Conservation (phyloP, 92 coral and sea anemone genomes). For the Paragorgia papillata region DNA sequence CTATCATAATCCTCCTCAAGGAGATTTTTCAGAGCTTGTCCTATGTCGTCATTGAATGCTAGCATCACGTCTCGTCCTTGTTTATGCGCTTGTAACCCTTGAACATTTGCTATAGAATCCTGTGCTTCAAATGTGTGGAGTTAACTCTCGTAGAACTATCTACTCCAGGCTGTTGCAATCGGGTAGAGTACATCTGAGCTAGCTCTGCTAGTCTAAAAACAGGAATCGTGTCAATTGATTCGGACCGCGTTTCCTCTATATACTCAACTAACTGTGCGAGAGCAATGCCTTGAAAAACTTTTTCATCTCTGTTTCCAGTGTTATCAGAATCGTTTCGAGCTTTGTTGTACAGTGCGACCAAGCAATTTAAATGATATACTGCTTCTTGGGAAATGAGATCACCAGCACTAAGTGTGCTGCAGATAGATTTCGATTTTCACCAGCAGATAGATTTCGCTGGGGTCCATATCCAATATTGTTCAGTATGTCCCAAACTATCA, state of each 20-base stretch:
- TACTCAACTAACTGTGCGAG: conserved; percentile 49
- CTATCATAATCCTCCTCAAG: conserved; percentile 56
- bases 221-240: conserved; percentile 40
- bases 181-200: conserved; percentile 42
- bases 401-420: conserved; percentile 34
- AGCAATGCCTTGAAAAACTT: conserved; percentile 29
- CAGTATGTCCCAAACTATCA: no score
- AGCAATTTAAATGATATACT: conserved; percentile 32
- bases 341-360: conserved; percentile 38
- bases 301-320: conserved; percentile 18
- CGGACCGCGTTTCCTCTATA: conserved; percentile 47
- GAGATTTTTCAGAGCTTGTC: conserved; percentile 44
- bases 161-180: conserved; percentile 51
- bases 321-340: conserved; percentile 30
- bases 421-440: no score
- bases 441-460: no score
- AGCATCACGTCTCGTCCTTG: conserved; percentile 56
- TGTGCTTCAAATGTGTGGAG: conserved; percentile 61
- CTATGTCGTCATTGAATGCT: conserved; percentile 56
- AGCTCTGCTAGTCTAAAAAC: conserved; percentile 45
- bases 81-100: conserved; percentile 62
- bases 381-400: conserved; percentile 50
- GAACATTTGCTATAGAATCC: conserved; percentile 57
- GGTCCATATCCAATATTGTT: no score
- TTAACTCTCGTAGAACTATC: conserved; percentile 28